These are phyloP conservation scores for Tachyglossus aculeatus DNA, from an alignment of 2,797 vertebrate species.

Conservation along the genomic window DNA sequence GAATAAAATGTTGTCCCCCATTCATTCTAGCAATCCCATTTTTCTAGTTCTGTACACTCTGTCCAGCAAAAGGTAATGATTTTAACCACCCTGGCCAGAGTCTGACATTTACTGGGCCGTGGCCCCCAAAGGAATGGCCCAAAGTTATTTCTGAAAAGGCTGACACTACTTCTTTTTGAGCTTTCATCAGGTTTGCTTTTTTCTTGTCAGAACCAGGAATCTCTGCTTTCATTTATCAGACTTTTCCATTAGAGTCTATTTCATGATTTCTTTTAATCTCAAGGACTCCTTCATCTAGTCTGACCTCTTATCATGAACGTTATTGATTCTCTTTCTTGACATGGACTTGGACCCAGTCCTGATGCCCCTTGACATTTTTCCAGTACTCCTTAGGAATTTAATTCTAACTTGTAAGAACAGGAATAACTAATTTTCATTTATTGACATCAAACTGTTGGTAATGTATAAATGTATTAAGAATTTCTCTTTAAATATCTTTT, in stretches of 20 bases:
- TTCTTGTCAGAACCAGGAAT: background rate
- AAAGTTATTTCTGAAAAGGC: background rate
- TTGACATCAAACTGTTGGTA: background rate
- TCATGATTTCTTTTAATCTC: background rate
- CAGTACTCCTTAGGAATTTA: background rate
- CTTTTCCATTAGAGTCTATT: background rate
- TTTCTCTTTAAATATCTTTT: background rate
- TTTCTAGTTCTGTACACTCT: background rate
- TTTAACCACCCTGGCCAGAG: background rate
- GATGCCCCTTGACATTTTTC: background rate
- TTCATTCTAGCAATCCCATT: too few relatives aligned
- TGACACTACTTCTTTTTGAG: slow-evolving; percentile 4
- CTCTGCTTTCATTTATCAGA: background rate
- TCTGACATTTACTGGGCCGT: background rate
- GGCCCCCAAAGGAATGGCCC: too few relatives aligned
- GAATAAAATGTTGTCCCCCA: too few relatives aligned
- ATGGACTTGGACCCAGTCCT: background rate
- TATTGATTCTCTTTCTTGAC: background rate
- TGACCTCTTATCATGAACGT: background rate
- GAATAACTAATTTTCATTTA: background rate
- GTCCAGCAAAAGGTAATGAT: background rate
- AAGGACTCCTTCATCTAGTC: background rate
- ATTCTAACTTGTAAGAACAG: background rate
- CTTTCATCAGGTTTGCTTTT: background rate
- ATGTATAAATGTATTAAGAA: background rate